phyloP scores from a whole-genome alignment of 2,797 vertebrate genomes.

The Spinus olivaceus region DNA sequence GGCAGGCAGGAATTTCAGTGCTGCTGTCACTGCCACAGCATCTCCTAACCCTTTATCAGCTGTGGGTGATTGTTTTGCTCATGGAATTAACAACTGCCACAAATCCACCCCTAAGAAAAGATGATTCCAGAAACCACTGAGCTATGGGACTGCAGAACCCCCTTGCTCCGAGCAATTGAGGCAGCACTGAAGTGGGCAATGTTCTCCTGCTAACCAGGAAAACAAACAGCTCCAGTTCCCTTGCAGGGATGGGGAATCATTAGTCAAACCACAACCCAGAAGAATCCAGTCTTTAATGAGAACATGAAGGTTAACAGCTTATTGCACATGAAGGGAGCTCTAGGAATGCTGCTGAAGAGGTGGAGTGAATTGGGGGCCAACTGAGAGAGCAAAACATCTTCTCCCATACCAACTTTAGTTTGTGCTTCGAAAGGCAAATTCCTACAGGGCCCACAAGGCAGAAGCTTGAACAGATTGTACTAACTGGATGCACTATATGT shows the following conservation, averaged over 20 bases:
- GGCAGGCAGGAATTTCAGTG: conserved; percentile 24
- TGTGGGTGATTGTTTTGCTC: neutral
- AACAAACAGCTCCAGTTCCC: neutral
- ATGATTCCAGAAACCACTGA: neutral
- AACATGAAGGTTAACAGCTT: conserved; percentile 39
- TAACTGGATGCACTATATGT: conserved; percentile 11
- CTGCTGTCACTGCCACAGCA: conserved; percentile 18
- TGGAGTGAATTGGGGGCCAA: conserved; percentile 14
- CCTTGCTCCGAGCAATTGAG: neutral
- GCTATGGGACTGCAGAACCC: neutral
- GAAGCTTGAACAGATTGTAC: conserved; percentile 57
- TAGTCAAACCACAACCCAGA: neutral
- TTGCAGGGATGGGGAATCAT: neutral
- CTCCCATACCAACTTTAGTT: conserved; percentile 14
- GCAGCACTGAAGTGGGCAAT: neutral
- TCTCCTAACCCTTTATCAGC: conserved; percentile 10
- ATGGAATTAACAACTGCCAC: neutral
- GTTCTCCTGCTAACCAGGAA: neutral
- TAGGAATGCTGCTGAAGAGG: conserved; percentile 42
- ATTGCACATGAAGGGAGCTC: conserved; percentile 50
- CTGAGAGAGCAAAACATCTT: neutral
- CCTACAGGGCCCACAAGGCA: conserved; percentile 51
- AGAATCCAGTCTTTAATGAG: conserved; percentile 29
- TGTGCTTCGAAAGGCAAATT: neutral
- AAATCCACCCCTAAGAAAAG: neutral